Evolutionary conservation across 2,797 vertebrate genomes (phyloP).

Genomic region (Manis crassicaudata): DNA sequence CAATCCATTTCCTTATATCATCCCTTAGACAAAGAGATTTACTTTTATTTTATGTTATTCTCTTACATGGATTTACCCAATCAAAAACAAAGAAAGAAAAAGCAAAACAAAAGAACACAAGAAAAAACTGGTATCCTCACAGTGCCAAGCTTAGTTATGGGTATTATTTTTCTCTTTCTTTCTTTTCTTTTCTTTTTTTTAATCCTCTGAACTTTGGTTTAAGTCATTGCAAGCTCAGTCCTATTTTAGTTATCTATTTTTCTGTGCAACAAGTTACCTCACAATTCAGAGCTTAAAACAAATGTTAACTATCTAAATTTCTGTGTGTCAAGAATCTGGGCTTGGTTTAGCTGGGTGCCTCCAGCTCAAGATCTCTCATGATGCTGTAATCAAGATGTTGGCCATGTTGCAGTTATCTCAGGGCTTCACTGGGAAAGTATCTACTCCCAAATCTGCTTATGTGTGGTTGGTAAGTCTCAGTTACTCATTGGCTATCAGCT

Average conservation of each 20-base stretch:
- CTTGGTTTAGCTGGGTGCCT: background rate
- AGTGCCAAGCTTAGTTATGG: background rate
- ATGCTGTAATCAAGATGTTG: background rate
- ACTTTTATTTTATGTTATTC: background rate
- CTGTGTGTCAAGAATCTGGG: background rate
- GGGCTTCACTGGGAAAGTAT: background rate
- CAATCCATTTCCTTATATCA: background rate
- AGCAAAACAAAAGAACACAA: background rate
- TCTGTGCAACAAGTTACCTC: background rate
- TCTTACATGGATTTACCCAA: background rate
- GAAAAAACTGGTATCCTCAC: background rate
- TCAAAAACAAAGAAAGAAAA: background rate
- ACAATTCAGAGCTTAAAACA: conserved; percentile 3
- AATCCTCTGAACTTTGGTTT: background rate
- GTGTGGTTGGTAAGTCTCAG: background rate
- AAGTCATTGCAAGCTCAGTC: background rate
- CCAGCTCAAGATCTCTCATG: background rate
- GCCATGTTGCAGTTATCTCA: background rate
- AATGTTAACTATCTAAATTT: background rate
- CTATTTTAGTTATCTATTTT: background rate
- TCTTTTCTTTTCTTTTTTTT: background rate
- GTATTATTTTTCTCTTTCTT: background rate
- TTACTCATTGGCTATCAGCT: background rate
- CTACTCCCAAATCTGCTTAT: background rate
- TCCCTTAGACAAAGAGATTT: background rate